Evolutionary conservation across 2,113 vertebrate genomes (phyloP).

Genomic region (Rhea pennata): DNA sequence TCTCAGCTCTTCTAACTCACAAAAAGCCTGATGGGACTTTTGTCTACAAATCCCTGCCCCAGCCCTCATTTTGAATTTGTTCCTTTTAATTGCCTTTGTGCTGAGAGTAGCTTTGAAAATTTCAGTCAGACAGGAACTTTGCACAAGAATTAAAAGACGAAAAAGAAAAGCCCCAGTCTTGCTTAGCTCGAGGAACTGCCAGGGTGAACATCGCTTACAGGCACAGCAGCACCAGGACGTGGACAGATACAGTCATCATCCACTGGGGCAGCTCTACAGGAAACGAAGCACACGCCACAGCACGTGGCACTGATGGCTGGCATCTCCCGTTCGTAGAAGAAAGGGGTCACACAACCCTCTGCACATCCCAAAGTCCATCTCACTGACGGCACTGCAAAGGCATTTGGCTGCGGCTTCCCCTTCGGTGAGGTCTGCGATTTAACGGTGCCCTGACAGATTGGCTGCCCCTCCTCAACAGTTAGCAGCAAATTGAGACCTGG

Average conservation of each 20-base stretch:
- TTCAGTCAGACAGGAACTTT: neutral
- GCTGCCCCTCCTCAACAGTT: no score
- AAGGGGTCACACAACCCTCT: no score
- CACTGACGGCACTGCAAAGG: no score
- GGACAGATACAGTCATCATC: neutral
- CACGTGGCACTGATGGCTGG: no score
- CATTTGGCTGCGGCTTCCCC: no score
- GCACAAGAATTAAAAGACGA: neutral
- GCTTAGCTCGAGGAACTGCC: neutral
- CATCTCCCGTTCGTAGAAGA: no score
- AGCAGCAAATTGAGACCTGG: no score
- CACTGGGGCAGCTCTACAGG: rapidly evolving
- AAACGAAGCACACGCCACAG: no score
- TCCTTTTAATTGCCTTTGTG: constrained; percentile 52
- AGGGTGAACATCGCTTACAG: neutral
- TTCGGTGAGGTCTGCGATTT: no score
- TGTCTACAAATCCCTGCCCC: constrained; percentile 32
- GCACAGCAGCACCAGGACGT: neutral
- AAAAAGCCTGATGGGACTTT: neutral
- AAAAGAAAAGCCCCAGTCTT: neutral
- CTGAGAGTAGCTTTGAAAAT: neutral
- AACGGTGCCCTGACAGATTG: no score
- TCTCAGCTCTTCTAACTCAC: neutral
- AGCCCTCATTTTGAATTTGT: constrained; percentile 23
- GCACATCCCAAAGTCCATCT: no score